phyloP scores from a whole-genome alignment of 2,797 vertebrate genomes.

The Pangasius djambal region DNA sequence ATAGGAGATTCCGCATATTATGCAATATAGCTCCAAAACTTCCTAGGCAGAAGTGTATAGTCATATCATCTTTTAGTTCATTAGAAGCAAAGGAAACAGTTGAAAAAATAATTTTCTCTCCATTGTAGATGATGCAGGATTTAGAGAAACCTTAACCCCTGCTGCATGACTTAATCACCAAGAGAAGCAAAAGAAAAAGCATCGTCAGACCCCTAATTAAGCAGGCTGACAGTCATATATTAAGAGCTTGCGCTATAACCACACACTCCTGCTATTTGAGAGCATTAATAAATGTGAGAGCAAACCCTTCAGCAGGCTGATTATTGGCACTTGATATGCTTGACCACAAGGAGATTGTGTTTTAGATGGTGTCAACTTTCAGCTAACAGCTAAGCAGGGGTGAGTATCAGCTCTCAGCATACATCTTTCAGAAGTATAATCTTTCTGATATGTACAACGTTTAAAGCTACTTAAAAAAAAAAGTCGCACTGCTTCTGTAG shows the following conservation, averaged over 20 bases:
- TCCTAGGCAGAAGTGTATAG: neutral
- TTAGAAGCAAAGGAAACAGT: neutral
- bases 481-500: too few relatives aligned
- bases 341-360: constrained; percentile 34
- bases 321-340: constrained; percentile 37
- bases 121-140: neutral
- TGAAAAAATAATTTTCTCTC: neutral
- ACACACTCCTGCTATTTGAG: constrained; percentile 33
- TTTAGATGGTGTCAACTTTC: constrained; percentile 45
- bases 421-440: neutral
- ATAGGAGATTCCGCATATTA: neutral
- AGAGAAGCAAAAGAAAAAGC: neutral
- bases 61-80: neutral
- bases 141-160: neutral
- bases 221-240: constrained; percentile 17
- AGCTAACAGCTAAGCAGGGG: neutral
- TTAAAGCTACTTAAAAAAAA: neutral
- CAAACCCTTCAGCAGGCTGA: constrained; percentile 27
- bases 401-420: constrained; percentile 21
- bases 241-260: neutral
- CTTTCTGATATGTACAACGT: neutral
- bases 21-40: neutral
- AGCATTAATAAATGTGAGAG: constrained; percentile 25
- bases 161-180: too few relatives aligned
- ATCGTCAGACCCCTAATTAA: neutral